phyloP scores from a whole-genome alignment of 2,888 invertebrate genomes.

The Sicus ferrugineus region DNA sequence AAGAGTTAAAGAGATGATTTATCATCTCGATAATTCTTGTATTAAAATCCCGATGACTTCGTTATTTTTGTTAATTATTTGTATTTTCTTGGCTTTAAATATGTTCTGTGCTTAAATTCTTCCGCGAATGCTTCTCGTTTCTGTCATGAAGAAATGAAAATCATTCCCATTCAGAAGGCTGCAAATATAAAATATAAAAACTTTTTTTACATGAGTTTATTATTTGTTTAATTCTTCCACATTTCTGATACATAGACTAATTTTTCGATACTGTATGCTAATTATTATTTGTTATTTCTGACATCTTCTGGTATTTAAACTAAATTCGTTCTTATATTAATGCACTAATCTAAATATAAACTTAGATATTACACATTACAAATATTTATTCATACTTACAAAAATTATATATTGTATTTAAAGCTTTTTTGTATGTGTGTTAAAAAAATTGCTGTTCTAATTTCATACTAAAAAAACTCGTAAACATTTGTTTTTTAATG shows the following conservation, averaged over 20 bases:
- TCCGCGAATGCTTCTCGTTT: too few species aligned
- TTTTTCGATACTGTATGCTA: background rate
- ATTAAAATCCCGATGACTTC: too few species aligned
- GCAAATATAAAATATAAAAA: background rate
- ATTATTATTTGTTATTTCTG: constrained; percentile 8
- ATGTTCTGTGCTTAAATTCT: too few species aligned
- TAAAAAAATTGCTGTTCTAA: background rate
- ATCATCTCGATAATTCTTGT: too few species aligned
- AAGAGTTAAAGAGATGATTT: too few species aligned
- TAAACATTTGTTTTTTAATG: background rate
- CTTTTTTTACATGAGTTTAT: background rate
- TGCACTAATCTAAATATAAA: background rate
- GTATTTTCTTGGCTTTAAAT: too few species aligned
- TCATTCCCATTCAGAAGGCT: background rate
- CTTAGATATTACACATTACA: constrained; percentile 3
- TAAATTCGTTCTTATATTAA: constrained; percentile 21
- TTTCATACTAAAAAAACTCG: too few species aligned
- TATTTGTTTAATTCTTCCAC: background rate
- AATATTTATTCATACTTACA: constrained; percentile 24
- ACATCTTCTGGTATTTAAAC: constrained; percentile 16
- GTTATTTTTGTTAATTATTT: too few species aligned
- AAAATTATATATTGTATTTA: constrained; percentile 32
- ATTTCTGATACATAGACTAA: background rate
- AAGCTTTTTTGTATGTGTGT: constrained; percentile 27
- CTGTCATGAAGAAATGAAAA: too few species aligned